Percentiles rank a stretch among this genome's conserved stretches.
Evolutionary conservation across 2,888 invertebrate genomes (phyloP).

Genomic region (Mycalesis mineus): DNA sequence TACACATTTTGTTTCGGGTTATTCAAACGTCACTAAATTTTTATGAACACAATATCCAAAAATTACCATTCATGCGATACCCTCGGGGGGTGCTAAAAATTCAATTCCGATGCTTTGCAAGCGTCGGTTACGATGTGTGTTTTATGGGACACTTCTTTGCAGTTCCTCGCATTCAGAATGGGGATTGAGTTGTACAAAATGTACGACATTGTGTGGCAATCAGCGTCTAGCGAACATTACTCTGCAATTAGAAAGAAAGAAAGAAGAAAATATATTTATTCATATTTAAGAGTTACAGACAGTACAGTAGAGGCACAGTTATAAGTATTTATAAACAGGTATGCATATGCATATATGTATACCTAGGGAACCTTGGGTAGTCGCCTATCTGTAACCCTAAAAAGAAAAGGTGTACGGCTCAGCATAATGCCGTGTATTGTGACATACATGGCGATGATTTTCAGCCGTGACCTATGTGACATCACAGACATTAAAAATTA

Average conservation of each 20-base stretch:
- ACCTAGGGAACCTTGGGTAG: too few relatives aligned
- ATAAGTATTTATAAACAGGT: too few relatives aligned
- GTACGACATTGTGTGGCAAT: conserved; percentile 37
- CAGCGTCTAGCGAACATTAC: conserved; percentile 43
- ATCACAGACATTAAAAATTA: too few relatives aligned
- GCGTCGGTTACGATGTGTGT: conserved; percentile 49
- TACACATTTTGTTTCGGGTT: conserved; percentile 5
- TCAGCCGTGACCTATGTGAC: too few relatives aligned
- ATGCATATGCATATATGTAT: too few relatives aligned
- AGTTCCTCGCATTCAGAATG: conserved; percentile 42
- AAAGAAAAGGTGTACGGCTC: too few relatives aligned
- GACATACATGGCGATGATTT: too few relatives aligned
- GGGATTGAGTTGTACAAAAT: conserved; percentile 33
- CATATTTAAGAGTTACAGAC: too few relatives aligned
- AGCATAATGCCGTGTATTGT: too few relatives aligned
- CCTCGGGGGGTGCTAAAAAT: conserved; percentile 54
- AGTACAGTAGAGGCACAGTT: too few relatives aligned
- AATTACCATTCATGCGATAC: conserved; percentile 39
- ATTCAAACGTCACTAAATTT: conserved; percentile 24
- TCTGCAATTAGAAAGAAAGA: not conserved
- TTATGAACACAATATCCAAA: conserved; percentile 30
- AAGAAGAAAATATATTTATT: too few relatives aligned
- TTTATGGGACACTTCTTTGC: conserved; percentile 61
- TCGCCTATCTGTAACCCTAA: too few relatives aligned
- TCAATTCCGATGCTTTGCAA: conserved; percentile 56